Conservation (phyloP, 2,888 invertebrate genomes). For the Lochmaea crataegi region DNA sequence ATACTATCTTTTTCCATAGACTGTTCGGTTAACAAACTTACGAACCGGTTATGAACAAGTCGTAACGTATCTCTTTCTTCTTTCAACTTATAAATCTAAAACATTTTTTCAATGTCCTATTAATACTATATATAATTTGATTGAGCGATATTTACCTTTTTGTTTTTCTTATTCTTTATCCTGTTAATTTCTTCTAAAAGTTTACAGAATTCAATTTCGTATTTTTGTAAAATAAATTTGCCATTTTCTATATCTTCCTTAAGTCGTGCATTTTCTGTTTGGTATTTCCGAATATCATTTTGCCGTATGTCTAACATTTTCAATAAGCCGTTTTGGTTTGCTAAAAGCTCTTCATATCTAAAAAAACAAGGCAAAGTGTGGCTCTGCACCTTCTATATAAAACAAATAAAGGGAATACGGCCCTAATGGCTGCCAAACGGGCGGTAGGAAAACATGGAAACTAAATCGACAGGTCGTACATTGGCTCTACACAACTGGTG, state of each 20-base stretch:
- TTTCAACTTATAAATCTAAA: constrained; percentile 54
- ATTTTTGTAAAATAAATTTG: constrained; percentile 45
- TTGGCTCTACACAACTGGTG: too few relatives aligned
- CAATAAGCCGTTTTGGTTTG: constrained; percentile 58
- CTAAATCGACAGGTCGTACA: too few relatives aligned
- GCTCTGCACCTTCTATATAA: not conserved
- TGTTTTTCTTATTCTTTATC: constrained; percentile 54
- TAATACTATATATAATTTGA: too few relatives aligned
- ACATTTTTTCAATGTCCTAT: not conserved
- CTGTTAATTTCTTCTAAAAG: constrained; percentile 54
- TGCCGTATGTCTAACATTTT: constrained; percentile 57
- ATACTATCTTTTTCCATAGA: constrained; percentile 58
- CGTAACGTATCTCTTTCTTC: constrained; percentile 57
- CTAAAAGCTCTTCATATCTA: constrained; percentile 60
- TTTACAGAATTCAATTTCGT: constrained; percentile 48
- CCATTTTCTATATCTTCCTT: constrained; percentile 52
- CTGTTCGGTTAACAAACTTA: constrained; percentile 56
- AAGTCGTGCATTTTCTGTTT: constrained; percentile 54
- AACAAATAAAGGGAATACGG: too few relatives aligned
- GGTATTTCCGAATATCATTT: constrained; percentile 56
- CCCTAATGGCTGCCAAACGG: too few relatives aligned
- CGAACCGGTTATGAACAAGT: constrained; percentile 58
- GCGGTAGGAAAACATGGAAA: too few relatives aligned
- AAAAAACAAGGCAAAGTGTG: not conserved
- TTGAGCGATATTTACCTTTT: constrained; percentile 46